These are phyloP conservation scores for Plecotus auritus DNA, from an alignment of 2,113 vertebrate genomes.

Conservation along the genomic window DNA sequence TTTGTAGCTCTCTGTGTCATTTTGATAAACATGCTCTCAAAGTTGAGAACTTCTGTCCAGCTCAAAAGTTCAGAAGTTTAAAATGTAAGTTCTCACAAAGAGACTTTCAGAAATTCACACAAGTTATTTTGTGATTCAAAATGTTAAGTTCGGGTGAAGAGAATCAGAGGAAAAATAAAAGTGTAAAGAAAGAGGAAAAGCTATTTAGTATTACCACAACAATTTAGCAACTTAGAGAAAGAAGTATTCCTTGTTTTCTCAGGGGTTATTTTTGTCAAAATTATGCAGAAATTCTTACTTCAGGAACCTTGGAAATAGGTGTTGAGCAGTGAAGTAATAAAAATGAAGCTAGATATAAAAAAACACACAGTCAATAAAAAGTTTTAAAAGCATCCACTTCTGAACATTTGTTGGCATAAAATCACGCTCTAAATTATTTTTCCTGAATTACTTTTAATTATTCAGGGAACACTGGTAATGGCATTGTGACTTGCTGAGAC, in stretches of 20 bases:
- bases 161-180: not conserved
- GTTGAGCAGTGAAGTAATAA: not conserved
- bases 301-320: not conserved
- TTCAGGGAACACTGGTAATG: not conserved
- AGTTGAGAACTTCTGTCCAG: not conserved
- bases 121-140: not conserved
- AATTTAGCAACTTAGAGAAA: not conserved
- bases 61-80: not conserved
- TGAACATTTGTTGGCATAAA: not conserved
- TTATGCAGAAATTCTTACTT: not conserved
- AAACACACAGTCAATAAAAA: not conserved
- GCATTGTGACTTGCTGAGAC: not conserved
- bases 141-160: not conserved
- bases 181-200: not conserved
- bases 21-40: not conserved
- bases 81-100: not conserved
- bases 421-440: not conserved
- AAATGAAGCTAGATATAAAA: not conserved
- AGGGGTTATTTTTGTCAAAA: not conserved
- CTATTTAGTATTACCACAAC: not conserved
- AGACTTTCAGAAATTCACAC: not conserved
- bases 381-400: not conserved
- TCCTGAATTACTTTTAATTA: not conserved
- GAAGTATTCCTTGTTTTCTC: not conserved
- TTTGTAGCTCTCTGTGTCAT: not conserved